Percentiles rank a stretch among this genome's conserved stretches.
These are phyloP conservation scores for Drosophila watanabei DNA, from an alignment of 1,140 invertebrate species.

Conservation along the genomic window DNA sequence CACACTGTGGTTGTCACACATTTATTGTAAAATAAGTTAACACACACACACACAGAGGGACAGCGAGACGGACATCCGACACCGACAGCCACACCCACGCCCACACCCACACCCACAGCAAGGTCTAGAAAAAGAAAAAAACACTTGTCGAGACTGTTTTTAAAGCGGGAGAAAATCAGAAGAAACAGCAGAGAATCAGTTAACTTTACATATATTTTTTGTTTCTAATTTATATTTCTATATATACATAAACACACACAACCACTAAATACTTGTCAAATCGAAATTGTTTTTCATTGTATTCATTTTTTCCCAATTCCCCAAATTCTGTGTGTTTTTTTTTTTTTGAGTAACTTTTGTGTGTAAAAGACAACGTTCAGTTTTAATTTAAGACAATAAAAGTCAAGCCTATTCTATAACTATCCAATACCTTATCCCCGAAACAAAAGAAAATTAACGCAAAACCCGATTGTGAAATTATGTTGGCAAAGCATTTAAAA, in stretches of 20 bases:
- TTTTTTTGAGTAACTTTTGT: constrained; percentile 30
- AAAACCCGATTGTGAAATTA: constrained; percentile 27
- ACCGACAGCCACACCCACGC: constrained; percentile 15
- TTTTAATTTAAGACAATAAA: constrained; percentile 81
- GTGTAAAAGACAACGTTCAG: constrained; percentile 74
- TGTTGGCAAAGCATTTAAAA: constrained; percentile 51
- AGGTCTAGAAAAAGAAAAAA: constrained; percentile 13
- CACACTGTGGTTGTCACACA: constrained; percentile 67
- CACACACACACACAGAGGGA: constrained; percentile 35
- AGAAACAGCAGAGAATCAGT: constrained; percentile 30
- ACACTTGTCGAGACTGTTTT: constrained; percentile 41
- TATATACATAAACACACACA: constrained; percentile 19
- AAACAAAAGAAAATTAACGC: constrained; percentile 2
- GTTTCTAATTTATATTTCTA: constrained; percentile 47
- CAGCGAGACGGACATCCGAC: constrained; percentile 16
- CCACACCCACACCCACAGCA: constrained; percentile 26
- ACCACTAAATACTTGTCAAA: constrained; percentile 24
- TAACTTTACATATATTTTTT: constrained; percentile 36
- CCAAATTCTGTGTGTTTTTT: constrained; percentile 33
- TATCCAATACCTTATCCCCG: constrained; percentile 1
- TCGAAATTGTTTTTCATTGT: constrained; percentile 49
- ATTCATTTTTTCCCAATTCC: constrained; percentile 31
- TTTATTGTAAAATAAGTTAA: constrained; percentile 82
- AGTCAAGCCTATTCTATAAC: constrained; percentile 50
- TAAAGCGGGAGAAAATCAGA: constrained; percentile 13